Percentiles rank a stretch among this genome's conserved stretches.
Conservation (phyloP, 2,113 vertebrate species). For the Syrmaticus mikado region DNA sequence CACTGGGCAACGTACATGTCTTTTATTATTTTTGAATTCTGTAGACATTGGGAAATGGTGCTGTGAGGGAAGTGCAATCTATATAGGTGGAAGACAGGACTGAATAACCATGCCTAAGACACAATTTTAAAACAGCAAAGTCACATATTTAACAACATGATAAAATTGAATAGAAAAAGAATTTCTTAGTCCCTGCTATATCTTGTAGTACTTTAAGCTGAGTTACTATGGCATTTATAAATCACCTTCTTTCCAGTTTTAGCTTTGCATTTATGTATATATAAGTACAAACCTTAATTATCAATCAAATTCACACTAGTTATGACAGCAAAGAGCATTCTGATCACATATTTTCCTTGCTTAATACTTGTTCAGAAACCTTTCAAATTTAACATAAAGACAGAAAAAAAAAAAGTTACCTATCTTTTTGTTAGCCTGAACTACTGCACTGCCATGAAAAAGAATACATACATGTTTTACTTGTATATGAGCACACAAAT, state of each 20-base stretch:
- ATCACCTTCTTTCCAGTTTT: background rate
- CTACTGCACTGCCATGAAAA: background rate
- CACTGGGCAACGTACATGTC: background rate
- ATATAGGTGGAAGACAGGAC: background rate
- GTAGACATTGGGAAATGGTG: background rate
- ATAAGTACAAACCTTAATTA: background rate
- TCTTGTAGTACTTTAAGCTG: background rate
- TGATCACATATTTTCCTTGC: background rate
- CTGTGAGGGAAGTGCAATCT: background rate
- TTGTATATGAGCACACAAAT: background rate
- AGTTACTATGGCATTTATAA: fast-evolving
- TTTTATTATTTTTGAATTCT: background rate
- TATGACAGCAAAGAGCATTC: background rate
- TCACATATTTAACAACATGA: background rate
- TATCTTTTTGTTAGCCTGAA: background rate
- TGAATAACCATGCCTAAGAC: background rate
- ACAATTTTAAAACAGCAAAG: background rate
- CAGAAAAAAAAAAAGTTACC: background rate
- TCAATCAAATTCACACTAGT: background rate
- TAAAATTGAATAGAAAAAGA: background rate
- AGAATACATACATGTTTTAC: background rate
- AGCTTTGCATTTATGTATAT: background rate
- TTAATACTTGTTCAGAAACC: background rate
- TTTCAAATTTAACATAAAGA: background rate
- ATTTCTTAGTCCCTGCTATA: background rate